Percentiles rank a stretch among this genome's conserved stretches.
phyloP scores from a whole-genome alignment of 2,797 vertebrate genomes.

The Pachyuromys duprasi region DNA sequence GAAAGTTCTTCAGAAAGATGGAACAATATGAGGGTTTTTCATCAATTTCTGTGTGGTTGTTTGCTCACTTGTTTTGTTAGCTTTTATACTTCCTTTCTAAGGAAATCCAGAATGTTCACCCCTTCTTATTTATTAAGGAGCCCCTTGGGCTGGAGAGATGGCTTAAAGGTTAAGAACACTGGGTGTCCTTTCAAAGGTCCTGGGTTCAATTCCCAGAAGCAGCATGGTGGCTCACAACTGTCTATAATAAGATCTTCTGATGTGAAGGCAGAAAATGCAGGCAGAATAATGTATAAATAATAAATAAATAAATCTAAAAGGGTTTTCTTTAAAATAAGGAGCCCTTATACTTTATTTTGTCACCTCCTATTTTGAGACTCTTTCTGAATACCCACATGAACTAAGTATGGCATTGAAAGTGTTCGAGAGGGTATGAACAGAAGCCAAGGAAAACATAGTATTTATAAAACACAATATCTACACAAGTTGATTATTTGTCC shows the following conservation, averaged over 20 bases:
- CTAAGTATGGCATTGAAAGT: not conserved
- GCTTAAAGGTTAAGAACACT: too few relatives aligned
- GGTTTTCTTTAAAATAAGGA: too few relatives aligned
- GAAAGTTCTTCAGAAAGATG: not conserved
- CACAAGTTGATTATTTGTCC: rapidly evolving
- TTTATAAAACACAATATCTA: not conserved
- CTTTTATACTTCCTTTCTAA: not conserved
- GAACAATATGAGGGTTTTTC: not conserved
- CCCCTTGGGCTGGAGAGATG: too few relatives aligned
- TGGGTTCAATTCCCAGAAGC: too few relatives aligned
- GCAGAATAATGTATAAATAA: too few relatives aligned
- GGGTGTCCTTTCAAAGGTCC: too few relatives aligned
- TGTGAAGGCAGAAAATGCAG: too few relatives aligned
- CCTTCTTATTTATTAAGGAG: not conserved
- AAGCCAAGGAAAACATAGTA: not conserved
- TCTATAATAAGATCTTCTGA: too few relatives aligned
- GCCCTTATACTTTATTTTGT: not conserved
- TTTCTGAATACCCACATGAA: not conserved
- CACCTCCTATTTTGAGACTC: not conserved
- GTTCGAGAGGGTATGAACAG: not conserved
- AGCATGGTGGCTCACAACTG: too few relatives aligned
- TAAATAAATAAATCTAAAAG: too few relatives aligned
- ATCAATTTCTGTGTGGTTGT: not conserved
- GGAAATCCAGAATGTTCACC: not conserved
- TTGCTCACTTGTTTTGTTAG: not conserved